Percentiles rank a stretch among this genome's conserved stretches.
Evolutionary conservation across 2,113 vertebrate species (phyloP).

Genomic region (Takifugu bimaculatus): DNA sequence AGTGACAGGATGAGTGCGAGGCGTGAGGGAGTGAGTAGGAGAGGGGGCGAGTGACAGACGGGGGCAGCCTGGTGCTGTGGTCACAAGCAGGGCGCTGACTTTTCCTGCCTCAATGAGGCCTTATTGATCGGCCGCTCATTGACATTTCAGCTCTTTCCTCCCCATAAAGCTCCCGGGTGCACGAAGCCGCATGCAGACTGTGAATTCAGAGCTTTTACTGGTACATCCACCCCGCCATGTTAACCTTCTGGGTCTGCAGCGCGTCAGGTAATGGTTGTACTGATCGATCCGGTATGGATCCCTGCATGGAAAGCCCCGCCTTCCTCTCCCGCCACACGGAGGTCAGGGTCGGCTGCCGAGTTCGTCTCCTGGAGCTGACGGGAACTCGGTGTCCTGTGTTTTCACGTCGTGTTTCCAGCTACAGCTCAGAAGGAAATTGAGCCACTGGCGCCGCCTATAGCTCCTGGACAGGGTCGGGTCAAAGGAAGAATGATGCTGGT

Average conservation of each 20-base stretch:
- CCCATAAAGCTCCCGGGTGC: conserved; percentile 17
- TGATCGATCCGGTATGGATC: conserved; percentile 30
- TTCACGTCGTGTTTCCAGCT: too few relatives aligned
- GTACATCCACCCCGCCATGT: not conserved
- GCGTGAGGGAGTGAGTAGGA: not conserved
- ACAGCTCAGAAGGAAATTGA: conserved; percentile 8
- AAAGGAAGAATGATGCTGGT: conserved; percentile 19
- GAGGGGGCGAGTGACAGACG: conserved; percentile 1
- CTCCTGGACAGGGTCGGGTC: conserved; percentile 16
- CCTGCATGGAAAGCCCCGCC: conserved; percentile 6
- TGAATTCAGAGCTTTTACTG: conserved; percentile 8
- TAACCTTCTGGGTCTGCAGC: conserved; percentile 14
- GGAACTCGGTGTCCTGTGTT: conserved; percentile 26
- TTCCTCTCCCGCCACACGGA: conserved; percentile 7
- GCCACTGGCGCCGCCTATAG: conserved; percentile 1
- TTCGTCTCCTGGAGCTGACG: conserved; percentile 5
- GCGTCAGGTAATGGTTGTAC: conserved; percentile 8
- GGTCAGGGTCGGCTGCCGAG: conserved; percentile 39
- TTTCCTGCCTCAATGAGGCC: conserved; percentile 27
- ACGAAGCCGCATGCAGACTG: not conserved
- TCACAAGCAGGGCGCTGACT: conserved; percentile 18
- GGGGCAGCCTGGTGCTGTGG: conserved; percentile 14
- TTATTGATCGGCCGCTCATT: conserved; percentile 38
- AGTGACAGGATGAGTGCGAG: not conserved
- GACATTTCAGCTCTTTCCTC: conserved; percentile 39